phyloP scores from a whole-genome alignment of 2,797 vertebrate genomes.

The Kryptolebias ocellatus region DNA sequence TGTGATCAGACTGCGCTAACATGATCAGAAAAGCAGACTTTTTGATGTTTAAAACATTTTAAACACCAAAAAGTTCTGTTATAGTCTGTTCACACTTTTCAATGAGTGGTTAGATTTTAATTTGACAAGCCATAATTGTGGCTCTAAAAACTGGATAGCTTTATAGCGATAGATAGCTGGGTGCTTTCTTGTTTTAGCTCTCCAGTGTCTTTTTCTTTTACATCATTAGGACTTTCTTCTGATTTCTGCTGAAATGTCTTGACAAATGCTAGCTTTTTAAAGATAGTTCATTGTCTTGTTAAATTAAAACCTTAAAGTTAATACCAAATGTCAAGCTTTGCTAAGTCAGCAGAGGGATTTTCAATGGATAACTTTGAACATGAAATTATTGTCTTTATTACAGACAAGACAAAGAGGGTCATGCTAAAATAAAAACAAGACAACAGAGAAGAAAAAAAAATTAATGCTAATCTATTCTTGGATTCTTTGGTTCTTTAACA shows the following conservation, averaged over 20 bases:
- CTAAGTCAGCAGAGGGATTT: not conserved
- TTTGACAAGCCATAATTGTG: not conserved
- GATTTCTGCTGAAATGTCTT: too few species aligned
- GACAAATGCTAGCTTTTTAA: too few species aligned
- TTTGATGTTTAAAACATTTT: conserved; percentile 3
- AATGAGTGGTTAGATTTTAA: not conserved
- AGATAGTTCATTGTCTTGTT: too few species aligned
- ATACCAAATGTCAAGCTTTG: not conserved
- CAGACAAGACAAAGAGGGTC: not conserved
- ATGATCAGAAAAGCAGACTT: conserved; percentile 12
- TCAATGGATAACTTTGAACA: not conserved
- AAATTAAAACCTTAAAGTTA: too few species aligned
- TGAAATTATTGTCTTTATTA: not conserved
- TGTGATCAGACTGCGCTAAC: conserved; percentile 1
- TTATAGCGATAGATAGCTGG: too few species aligned
- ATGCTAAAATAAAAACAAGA: not conserved
- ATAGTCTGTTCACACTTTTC: not conserved
- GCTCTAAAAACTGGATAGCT: not conserved
- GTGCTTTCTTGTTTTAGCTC: too few species aligned
- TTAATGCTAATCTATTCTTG: too few species aligned
- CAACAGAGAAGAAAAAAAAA: too few species aligned
- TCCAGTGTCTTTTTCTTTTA: too few species aligned
- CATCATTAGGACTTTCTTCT: too few species aligned
- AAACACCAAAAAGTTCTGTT: not conserved
- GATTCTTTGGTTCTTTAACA: too few species aligned